Conservation (phyloP, 2,888 invertebrate genomes). For the Tyria jacobaeae region DNA sequence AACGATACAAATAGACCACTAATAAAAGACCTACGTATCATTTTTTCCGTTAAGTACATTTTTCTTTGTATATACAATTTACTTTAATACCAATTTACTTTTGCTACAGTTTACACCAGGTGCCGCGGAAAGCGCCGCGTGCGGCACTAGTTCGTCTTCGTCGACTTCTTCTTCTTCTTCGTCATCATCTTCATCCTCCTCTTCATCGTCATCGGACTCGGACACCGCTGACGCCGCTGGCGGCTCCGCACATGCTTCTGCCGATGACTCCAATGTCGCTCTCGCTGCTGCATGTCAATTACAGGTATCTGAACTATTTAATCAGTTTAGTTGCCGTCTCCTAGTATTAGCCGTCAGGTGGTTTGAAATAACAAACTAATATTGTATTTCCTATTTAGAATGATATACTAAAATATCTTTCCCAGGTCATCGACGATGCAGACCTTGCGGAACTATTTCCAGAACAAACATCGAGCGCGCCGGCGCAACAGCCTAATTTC, state of each 20-base stretch:
- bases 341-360: not conserved
- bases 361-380: not conserved
- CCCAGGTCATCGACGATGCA: conserved; percentile 91
- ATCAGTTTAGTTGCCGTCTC: not conserved
- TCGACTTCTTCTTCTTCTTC: conserved; percentile 78
- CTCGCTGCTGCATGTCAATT: conserved; percentile 86
- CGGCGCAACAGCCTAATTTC: conserved; percentile 88
- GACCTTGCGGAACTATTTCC: conserved; percentile 92
- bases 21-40: too few relatives aligned
- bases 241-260: conserved; percentile 73
- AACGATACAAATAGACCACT: too few relatives aligned
- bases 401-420: conserved; percentile 48
- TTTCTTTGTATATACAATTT: too few relatives aligned
- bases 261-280: conserved; percentile 85
- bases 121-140: conserved; percentile 71
- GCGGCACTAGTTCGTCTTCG: conserved; percentile 78
- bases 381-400: conserved; percentile 26
- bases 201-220: conserved; percentile 80
- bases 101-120: conserved; percentile 73
- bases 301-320: conserved; percentile 67
- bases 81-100: not conserved
- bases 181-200: conserved; percentile 80
- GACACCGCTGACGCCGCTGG: conserved; percentile 79
- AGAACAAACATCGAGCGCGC: conserved; percentile 87
- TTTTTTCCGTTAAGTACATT: too few relatives aligned